Evolutionary conservation across 2,888 invertebrate species (phyloP).

Genomic region (Melanchra persicariae): DNA sequence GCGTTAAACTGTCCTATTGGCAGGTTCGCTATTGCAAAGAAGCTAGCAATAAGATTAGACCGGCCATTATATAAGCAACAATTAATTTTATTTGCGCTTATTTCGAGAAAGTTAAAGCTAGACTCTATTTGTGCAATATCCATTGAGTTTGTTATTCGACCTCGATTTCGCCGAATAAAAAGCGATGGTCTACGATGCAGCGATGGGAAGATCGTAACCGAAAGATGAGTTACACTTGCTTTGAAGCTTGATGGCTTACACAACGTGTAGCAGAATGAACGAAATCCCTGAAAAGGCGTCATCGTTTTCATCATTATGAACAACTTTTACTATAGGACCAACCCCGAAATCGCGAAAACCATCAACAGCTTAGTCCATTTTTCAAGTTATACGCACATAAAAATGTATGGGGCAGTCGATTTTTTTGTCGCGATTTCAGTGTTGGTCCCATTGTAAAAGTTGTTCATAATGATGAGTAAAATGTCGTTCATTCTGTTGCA

Average conservation of each 20-base stretch:
- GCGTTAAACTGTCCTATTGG: conserved; percentile 23
- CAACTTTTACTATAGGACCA: too few relatives aligned
- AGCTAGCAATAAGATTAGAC: conserved; percentile 16
- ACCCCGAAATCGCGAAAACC: too few relatives aligned
- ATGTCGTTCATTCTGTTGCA: neutral
- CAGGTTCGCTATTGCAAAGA: conserved; percentile 29
- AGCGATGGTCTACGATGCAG: neutral
- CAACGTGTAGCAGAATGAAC: too few relatives aligned
- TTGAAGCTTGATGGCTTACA: neutral
- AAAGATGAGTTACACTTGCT: neutral
- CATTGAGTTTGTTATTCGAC: neutral
- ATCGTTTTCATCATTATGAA: too few relatives aligned
- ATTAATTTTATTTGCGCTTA: neutral
- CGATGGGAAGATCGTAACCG: neutral
- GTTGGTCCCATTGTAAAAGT: too few relatives aligned
- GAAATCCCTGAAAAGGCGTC: too few relatives aligned
- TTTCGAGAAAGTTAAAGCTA: neutral
- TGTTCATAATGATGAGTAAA: too few relatives aligned
- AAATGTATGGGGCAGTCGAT: too few relatives aligned
- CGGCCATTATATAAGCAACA: neutral
- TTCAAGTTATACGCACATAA: too few relatives aligned
- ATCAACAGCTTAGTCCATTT: too few relatives aligned
- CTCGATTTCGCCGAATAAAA: neutral
- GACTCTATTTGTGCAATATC: neutral
- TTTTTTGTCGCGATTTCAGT: too few relatives aligned